Base-by-base conservation (phyloP, 1,140 invertebrate species). In the Chrysopa pallens region DNA sequence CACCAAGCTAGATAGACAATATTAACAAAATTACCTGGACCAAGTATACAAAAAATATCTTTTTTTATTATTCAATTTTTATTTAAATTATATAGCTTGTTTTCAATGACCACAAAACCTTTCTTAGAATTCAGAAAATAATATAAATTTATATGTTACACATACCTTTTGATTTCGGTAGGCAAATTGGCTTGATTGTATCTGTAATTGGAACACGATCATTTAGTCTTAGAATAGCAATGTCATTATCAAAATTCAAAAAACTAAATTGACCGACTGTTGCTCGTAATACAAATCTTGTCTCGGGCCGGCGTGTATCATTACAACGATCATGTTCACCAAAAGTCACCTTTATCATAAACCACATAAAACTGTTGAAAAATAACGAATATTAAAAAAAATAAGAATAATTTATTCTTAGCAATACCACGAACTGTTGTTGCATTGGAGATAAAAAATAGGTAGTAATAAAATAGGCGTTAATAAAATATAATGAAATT, bases 331-430 rank as follows among this genome's bases (percentile, higher is more conserved):
- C 78, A 53, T 84, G 80, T 53, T 86, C 82, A 0, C 82, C 82
- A 51, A 87, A 80, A 8, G 82, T 84, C 17, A 84, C 80, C 59
- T 83, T 83, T 52, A 87, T 85, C 80, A 87, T 80, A 58, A 85
- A 85, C 82, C 82, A 87, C 77, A 87, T 83, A 53, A 85, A 85
- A 39, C 80, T 82, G 66, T 55, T 23, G 17, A 73, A 72, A 33
- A 11, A 33, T 4, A n/a, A n/a, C n/a, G n/a, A n/a, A n/a, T n/a
- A n/a, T n/a, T n/a, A n/a, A n/a, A n/a, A n/a, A n/a, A n/a, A n/a
- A n/a, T n/a, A n/a, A n/a, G n/a, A n/a, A n/a, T n/a, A n/a, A n/a
- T n/a, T n/a, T n/a, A n/a, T n/a, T n/a, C n/a, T n/a, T n/a, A n/a
- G n/a, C n/a, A n/a, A n/a, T n/a, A n/a, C n/a, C n/a, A n/a, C n/a